Percentiles rank a stretch among this genome's conserved stretches.
phyloP scores from a whole-genome alignment of 2,113 vertebrate species.

The Macaca mulatta region DNA sequence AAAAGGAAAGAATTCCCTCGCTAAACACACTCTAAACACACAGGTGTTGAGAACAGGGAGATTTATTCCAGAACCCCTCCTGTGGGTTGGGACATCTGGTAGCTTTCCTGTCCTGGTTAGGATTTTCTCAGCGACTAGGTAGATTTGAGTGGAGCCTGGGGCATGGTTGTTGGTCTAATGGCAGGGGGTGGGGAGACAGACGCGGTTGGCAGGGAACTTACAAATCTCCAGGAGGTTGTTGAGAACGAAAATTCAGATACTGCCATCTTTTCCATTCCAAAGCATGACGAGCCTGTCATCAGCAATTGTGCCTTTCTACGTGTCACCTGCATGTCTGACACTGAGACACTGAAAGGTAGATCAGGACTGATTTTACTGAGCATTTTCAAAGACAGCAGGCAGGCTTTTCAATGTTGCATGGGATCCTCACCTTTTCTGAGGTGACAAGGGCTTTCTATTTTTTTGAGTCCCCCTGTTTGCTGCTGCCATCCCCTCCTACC shows the following conservation, averaged over 20 bases:
- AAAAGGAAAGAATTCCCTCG: background rate
- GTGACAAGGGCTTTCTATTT: background rate
- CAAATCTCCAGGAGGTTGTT: background rate
- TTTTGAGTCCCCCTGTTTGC: background rate
- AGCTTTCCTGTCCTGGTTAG: background rate
- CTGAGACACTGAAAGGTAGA: background rate
- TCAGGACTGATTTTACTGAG: background rate
- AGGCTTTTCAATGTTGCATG: accelerated
- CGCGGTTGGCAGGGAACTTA: background rate
- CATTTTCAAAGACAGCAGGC: background rate
- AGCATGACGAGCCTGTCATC: background rate
- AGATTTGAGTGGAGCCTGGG: background rate
- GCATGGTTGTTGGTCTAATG: accelerated
- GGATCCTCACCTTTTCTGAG: background rate
- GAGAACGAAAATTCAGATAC: background rate
- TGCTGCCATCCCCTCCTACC: too few relatives aligned
- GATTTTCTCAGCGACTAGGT: background rate
- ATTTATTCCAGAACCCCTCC: background rate
- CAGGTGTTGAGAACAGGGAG: background rate
- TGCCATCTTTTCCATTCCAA: background rate
- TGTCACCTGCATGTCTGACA: background rate
- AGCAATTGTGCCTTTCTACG: background rate
- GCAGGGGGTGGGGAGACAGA: background rate
- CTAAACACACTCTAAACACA: background rate
- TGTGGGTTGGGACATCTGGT: background rate